Evolutionary conservation across 2,888 invertebrate species (phyloP), one percentile per base, ranked within the genome.

Genomic region (Campopleginae sp.): DNA sequence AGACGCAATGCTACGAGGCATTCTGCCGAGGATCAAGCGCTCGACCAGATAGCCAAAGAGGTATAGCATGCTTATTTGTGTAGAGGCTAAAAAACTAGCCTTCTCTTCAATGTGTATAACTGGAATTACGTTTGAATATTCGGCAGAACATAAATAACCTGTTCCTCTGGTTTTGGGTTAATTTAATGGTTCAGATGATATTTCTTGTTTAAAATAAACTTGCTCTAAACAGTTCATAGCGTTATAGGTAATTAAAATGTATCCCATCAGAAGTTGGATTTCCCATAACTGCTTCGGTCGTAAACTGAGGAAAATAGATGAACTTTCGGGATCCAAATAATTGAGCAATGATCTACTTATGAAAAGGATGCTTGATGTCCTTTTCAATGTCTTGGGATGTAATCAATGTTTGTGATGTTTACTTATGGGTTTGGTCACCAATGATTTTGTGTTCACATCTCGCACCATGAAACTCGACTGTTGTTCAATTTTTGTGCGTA

Each of bases 41-140:
- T 99, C 82, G 98, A 99, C 95, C 98, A 98, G 94, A 99, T 99
- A 90, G 98, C 99, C 76, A 98, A 98, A 95, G 99, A 99, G 97
- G 99, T 99, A 95, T 95, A 95, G 82, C 77, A 86, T 80, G 85
- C 63, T 85, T 63, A 68, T 71, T 85, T 63, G 27, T 33, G 63
- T 83, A 65, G 80, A 42, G 63, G 58, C 66, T 75, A 23, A 38
- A n/a, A 33, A 27, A 58, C 19, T 31, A 31, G 8, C 46, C n/a
- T 63, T 61, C 54, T 78, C 23, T 19, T 58, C n/a, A 8, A 44
- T 46, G 17, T 31, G 10, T 44, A 8, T 63, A 63, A 48, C 31
- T 46, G 12, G 63, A 23, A 58, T 74, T n/a, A 19, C 51, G 6
- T 19, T 10, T 33, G 10, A 33, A 71, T 33, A 51, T 12, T 46